Base-by-base conservation (phyloP, 1,140 invertebrate genomes). In the Drosophila sulfurigaster region DNA sequence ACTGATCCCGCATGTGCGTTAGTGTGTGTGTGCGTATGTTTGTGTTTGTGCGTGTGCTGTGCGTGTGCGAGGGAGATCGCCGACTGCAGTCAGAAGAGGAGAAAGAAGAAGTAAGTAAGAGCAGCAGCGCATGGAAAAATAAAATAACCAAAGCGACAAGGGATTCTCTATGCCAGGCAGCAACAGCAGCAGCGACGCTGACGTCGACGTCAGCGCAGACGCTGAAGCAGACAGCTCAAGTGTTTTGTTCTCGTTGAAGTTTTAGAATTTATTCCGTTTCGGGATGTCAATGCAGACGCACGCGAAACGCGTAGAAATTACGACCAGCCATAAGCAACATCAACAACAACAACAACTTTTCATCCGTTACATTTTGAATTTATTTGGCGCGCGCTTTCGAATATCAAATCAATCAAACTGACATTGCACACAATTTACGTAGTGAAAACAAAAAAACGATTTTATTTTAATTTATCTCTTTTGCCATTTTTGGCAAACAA, bases 191-290 rank as follows among this genome's bases (percentile, higher is more conserved):
- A 13, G n/a, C 4, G 54, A 49, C 43, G 16, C 8, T 5, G 30
- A 59, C 49, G 59, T 28, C 48, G 46, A 30, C 49, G 64, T 13
- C 43, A 62, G 28, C 63, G 54, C 5, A 59, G 74, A 70, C 66
- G 48, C 15, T 20, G 66, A 38, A 49, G 54, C 49, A 16, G 46
- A n/a, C n/a, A 51, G 25, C 45, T 82, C 78, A 77, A 89, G 75
- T 89, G 78, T 89, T 88, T 85, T 85, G 81, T 89, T 88, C 85
- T 85, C 75, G 83, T 79, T 80, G 90, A 72, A 91, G 90, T 91
- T 91, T 80, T 91, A 85, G 82, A 91, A 91, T 88, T 91, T 92
- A 92, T 92, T 92, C 91, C 81, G 90, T 91, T 89, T 91, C 91
- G 87, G 87, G 91, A 91, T 82, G 75, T 90, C 87, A 90, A 79